These are phyloP conservation scores for Halictus rubicundus DNA, from an alignment of 1,140 invertebrate species.

Conservation along the genomic window DNA sequence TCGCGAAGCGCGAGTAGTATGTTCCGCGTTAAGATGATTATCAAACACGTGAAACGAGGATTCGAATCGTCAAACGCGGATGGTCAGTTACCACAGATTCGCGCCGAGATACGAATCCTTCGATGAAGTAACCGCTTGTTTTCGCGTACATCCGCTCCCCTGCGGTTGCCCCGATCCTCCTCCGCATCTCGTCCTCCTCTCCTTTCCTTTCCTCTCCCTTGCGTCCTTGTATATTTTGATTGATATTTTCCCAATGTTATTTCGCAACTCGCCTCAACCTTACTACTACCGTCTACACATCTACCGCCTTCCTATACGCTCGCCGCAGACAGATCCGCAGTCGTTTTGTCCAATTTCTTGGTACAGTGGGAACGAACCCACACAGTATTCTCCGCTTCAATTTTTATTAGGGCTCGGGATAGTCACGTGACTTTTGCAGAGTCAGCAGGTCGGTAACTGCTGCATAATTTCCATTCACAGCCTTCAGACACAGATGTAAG, in stretches of 20 bases:
- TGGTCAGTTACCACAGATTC: conserved; percentile 42
- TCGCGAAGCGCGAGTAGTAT: not conserved
- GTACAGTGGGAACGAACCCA: no score
- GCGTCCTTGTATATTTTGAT: conserved; percentile 25
- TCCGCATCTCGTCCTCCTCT: not conserved
- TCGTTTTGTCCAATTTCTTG: no score
- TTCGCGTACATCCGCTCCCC: conserved; percentile 25
- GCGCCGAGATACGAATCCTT: conserved; percentile 40
- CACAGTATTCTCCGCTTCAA: no score
- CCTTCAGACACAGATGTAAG: no score
- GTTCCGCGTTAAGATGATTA: conserved; percentile 51
- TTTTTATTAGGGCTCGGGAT: no score
- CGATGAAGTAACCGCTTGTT: conserved; percentile 53
- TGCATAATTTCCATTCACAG: no score
- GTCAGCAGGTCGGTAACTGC: no score
- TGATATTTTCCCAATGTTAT: conserved; percentile 2
- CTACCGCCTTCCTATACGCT: not conserved
- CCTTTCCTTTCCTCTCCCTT: not conserved
- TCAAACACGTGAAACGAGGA: conserved; percentile 48
- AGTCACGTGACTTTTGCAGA: no score
- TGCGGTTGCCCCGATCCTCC: not conserved
- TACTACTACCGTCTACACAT: no score
- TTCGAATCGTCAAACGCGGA: conserved; percentile 52
- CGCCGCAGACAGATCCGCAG: no score
- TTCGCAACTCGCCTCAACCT: no score